These are phyloP conservation scores for Sinocyclocheilus grahami DNA, from an alignment of 2,113 vertebrate species.

Conservation along the genomic window DNA sequence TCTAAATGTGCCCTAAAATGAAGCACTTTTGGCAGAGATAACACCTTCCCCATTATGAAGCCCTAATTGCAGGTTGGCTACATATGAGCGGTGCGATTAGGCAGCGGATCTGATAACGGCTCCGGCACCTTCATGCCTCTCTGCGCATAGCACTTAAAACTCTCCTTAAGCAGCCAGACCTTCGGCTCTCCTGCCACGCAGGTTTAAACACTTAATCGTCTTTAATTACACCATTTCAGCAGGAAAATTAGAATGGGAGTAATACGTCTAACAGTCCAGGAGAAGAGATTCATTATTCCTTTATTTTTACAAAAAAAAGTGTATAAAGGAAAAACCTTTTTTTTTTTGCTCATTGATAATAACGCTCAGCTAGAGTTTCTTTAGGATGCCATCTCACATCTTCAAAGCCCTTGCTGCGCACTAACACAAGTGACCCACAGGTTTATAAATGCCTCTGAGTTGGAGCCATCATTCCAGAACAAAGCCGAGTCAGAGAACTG, in stretches of 20 bases:
- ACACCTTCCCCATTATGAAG: constrained; percentile 54
- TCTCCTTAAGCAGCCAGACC: constrained; percentile 47
- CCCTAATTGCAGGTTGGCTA: constrained; percentile 58
- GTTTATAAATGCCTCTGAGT: constrained; percentile 39
- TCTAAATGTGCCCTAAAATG: constrained; percentile 25
- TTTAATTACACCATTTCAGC: constrained; percentile 62
- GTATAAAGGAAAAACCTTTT: neutral
- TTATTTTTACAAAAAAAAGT: constrained; percentile 3
- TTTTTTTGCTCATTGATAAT: constrained; percentile 21
- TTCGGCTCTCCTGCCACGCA: constrained; percentile 49
- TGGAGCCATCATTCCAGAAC: constrained; percentile 20
- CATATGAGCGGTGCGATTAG: constrained; percentile 55
- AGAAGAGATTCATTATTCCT: constrained; percentile 35
- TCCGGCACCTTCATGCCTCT: constrained; percentile 51
- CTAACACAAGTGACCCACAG: constrained; percentile 27
- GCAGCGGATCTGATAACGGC: constrained; percentile 56
- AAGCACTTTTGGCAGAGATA: constrained; percentile 50
- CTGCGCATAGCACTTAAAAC: constrained; percentile 50
- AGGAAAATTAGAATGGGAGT: constrained; percentile 47
- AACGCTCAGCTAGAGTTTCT: neutral
- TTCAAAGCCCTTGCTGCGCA: constrained; percentile 26
- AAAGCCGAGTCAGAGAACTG: constrained; percentile 47
- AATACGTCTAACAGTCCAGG: constrained; percentile 40
- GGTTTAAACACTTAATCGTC: constrained; percentile 62
- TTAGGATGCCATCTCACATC: constrained; percentile 52